Evolutionary conservation across 2,888 invertebrate genomes (phyloP).

Genomic region (Tenthredo livida): DNA sequence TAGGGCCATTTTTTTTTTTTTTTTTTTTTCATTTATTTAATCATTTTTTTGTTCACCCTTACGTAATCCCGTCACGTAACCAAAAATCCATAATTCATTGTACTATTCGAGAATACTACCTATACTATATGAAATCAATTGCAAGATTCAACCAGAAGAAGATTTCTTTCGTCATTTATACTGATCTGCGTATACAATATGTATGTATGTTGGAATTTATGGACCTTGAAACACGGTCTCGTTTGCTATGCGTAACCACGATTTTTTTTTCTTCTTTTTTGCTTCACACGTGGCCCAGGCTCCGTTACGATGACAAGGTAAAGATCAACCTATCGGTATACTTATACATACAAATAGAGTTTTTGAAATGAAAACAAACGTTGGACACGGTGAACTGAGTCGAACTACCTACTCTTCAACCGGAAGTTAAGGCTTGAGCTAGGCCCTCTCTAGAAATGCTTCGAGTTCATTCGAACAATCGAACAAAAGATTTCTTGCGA

Average conservation of each 20-base stretch:
- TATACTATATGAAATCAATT: no score
- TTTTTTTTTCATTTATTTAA: no score
- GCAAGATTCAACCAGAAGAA: no score
- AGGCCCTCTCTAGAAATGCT: background rate
- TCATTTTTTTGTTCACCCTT: background rate
- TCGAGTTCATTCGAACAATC: constrained; percentile 47
- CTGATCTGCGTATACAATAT: no score
- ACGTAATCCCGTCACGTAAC: background rate
- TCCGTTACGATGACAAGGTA: background rate
- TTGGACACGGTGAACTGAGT: constrained; percentile 47
- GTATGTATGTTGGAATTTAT: background rate
- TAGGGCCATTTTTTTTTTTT: background rate
- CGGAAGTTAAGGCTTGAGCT: constrained; percentile 27
- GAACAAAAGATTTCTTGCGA: constrained; percentile 44
- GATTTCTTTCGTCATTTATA: no score
- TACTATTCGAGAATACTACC: background rate
- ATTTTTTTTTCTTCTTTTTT: background rate
- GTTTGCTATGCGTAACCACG: background rate
- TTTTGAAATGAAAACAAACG: constrained; percentile 37
- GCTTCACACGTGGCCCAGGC: background rate
- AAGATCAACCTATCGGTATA: constrained; percentile 23
- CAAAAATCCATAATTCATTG: background rate
- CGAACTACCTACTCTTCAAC: constrained; percentile 41
- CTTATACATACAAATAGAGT: background rate
- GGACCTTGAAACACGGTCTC: background rate